Evolutionary conservation across 2,113 vertebrate genomes (phyloP), one percentile per base, ranked within the genome.

Genomic region (Dicerorhinus sumatrensis): DNA sequence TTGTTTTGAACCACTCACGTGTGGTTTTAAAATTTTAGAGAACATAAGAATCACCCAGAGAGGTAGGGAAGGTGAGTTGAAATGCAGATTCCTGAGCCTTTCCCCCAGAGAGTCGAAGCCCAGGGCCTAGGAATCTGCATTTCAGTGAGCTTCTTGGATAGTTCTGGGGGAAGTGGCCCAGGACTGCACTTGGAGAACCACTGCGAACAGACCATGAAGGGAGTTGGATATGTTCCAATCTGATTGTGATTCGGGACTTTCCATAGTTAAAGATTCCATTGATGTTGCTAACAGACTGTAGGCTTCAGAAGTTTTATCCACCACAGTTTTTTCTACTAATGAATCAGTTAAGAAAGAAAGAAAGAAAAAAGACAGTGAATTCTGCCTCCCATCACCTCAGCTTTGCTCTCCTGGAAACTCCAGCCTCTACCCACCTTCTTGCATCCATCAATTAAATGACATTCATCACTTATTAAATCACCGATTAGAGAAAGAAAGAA

Each of bases 221-320:
- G 6, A 9, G 48, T 12, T 97, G 97, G 96, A 33, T 31, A 2
- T 25, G 23, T 65, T 80, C 94, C 95, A 97, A 67, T 93, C 75
- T 92, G 96, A 96, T 88, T 81, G 36, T 81, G 73, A 81, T 36
- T 58, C 0, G 67, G 96, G 96, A 91, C 91, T 97, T 98, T 96
- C 97, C 94, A 16, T 65, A 63, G 70, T 91, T 91, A 94, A 87
- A 76, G 88, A 94, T 62, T 90, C 87, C 91, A 92, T 97, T 87
- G 3, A 17, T 39, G 18, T 90, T 94, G 56, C 73, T 60, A 73
- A 62, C 20, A 94, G 83, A 42, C 60, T 16, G 18, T 93, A 76
- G 42, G 36, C 93, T 96, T 87, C 80, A 27, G 80, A 97, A 93
- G 65, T 87, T 83, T 96, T 33, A 90, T 63, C 62, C 8, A 56